Evolutionary conservation across 2,888 invertebrate genomes (phyloP).

Genomic region (Cantharis rufa): DNA sequence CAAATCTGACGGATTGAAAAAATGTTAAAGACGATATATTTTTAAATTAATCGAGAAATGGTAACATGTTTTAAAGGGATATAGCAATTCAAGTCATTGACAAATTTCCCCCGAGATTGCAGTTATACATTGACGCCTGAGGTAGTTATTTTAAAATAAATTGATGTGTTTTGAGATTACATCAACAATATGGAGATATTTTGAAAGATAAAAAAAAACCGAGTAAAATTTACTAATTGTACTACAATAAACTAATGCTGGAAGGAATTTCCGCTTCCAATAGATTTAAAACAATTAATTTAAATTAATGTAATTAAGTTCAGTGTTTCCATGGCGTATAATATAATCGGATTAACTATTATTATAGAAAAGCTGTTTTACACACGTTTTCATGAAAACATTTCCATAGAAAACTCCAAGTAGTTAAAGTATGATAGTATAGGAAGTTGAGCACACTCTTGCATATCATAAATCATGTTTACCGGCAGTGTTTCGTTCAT

Average conservation of each 20-base stretch:
- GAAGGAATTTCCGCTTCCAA: neutral
- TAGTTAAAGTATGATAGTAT: neutral
- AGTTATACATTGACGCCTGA: neutral
- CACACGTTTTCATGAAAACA: neutral
- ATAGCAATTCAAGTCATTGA: neutral
- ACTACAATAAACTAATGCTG: neutral
- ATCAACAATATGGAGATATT: neutral
- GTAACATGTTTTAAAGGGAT: neutral
- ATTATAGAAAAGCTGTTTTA: neutral
- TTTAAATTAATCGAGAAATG: neutral
- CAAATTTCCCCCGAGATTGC: neutral
- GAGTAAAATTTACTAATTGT: neutral
- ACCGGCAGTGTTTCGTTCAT: neutral
- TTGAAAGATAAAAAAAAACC: neutral
- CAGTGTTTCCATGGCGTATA: neutral
- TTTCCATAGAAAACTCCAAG: neutral
- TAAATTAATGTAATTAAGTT: neutral
- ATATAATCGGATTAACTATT: neutral
- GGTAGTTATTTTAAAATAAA: neutral
- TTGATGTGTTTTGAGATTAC: neutral
- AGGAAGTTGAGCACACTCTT: neutral
- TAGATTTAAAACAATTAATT: neutral
- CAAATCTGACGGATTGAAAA: neutral
- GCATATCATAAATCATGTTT: neutral
- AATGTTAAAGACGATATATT: neutral